Conservation (phyloP, 2,797 vertebrate species). For the Hoplostethus mediterraneus region DNA sequence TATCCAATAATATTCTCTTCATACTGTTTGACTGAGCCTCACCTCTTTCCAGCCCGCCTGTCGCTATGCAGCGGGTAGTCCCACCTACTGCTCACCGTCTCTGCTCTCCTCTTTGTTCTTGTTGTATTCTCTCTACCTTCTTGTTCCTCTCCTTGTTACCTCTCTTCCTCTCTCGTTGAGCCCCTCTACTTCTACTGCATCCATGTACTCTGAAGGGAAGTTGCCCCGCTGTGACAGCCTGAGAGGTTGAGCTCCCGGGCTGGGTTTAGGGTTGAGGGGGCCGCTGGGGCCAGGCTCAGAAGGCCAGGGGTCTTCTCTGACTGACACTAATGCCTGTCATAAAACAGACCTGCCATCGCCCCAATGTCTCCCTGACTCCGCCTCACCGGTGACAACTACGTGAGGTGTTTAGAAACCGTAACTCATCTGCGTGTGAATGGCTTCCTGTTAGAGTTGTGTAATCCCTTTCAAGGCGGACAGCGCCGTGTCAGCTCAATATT, state of each 20-base stretch:
- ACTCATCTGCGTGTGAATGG: not conserved
- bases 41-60: constrained; percentile 40
- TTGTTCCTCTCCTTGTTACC: constrained; percentile 4
- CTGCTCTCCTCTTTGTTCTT: not conserved
- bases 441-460: not conserved
- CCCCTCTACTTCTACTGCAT: constrained; percentile 38
- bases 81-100: not conserved
- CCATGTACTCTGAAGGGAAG: constrained; percentile 22
- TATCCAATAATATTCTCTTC: constrained; percentile 46
- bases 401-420: constrained; percentile 15
- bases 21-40: constrained; percentile 26
- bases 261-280: constrained; percentile 15
- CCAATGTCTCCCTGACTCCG: constrained; percentile 6
- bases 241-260: constrained; percentile 16
- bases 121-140: constrained; percentile 9
- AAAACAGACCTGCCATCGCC: constrained; percentile 25
- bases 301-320: constrained; percentile 33
- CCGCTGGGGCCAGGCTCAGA: constrained; percentile 5
- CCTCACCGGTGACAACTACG: constrained; percentile 10
- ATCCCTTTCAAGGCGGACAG: not conserved
- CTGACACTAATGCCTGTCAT: constrained; percentile 42
- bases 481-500: not conserved
- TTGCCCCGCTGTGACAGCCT: constrained; percentile 19
- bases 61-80: not conserved
- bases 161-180: constrained; percentile 17